These are phyloP conservation scores for Phortica okadai DNA, from an alignment of 2,888 invertebrate genomes.

Conservation along the genomic window DNA sequence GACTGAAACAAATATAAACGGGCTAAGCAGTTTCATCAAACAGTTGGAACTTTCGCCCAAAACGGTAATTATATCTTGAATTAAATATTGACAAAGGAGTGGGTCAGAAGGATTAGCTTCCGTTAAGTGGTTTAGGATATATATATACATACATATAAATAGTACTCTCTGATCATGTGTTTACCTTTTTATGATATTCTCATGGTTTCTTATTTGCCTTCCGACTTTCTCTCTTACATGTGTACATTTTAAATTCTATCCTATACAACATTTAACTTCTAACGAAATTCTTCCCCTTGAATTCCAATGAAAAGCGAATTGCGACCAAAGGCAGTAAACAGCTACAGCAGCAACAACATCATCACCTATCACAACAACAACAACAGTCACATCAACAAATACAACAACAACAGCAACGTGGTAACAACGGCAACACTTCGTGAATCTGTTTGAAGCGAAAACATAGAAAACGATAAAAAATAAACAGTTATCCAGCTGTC, in stretches of 20 bases:
- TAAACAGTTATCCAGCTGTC: background rate
- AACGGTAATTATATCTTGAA: constrained; percentile 62
- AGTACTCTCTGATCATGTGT: background rate
- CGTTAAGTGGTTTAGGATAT: background rate
- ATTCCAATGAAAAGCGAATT: constrained; percentile 21
- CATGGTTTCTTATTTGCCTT: background rate
- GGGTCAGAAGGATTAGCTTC: background rate
- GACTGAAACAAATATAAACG: constrained; percentile 67
- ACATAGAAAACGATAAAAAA: background rate
- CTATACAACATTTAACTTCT: background rate
- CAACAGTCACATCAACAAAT: constrained; percentile 35
- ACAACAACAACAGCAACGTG: constrained; percentile 38
- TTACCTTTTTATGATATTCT: background rate
- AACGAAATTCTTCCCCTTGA: background rate
- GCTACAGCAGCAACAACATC: constrained; percentile 47
- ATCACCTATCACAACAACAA: constrained; percentile 41
- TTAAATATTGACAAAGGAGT: background rate
- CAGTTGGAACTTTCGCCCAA: constrained; percentile 70
- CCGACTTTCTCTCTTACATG: constrained; percentile 48
- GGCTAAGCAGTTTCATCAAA: constrained; percentile 67
- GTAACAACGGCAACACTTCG: constrained; percentile 25
- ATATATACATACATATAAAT: background rate
- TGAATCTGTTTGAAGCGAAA: constrained; percentile 11
- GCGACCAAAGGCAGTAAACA: constrained; percentile 36
- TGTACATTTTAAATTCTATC: constrained; percentile 28